A percentile compares a stretch with the other conserved stretches of the same genome.
phyloP scores from a whole-genome alignment of 2,797 vertebrate genomes.

The Alosa sapidissima region DNA sequence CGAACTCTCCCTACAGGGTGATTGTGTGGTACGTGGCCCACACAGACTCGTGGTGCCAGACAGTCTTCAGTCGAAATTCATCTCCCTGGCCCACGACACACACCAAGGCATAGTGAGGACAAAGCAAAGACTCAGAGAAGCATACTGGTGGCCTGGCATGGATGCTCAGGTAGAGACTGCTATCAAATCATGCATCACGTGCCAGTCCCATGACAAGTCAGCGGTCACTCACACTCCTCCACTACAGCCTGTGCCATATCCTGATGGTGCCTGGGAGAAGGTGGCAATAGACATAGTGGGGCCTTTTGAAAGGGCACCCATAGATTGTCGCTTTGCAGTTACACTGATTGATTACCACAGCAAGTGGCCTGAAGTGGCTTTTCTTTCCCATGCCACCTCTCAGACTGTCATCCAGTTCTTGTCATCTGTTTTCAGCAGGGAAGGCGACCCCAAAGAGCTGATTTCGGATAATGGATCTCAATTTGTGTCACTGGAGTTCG shows the following conservation, averaged over 20 bases:
- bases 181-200: constrained; percentile 26
- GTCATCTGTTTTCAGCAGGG: too few relatives aligned
- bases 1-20: constrained; percentile 25
- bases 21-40: constrained; percentile 10
- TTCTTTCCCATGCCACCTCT: too few relatives aligned
- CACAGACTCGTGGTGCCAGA: background rate
- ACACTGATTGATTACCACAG: too few relatives aligned
- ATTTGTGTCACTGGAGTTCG: too few relatives aligned
- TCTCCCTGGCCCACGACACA: constrained; percentile 22
- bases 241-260: constrained; percentile 29
- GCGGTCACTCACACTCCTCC: background rate
- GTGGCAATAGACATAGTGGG: constrained; percentile 18
- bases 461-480: too few relatives aligned
- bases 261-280: constrained; percentile 27
- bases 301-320: background rate
- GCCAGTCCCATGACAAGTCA: constrained; percentile 33
- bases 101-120: constrained; percentile 24
- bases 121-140: background rate
- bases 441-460: too few relatives aligned
- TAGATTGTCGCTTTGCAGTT: too few relatives aligned
- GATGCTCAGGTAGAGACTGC: background rate
- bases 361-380: too few relatives aligned
- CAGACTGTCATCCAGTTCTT: too few relatives aligned
- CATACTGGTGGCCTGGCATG: constrained; percentile 5
- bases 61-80: background rate